phyloP scores from a whole-genome alignment of 2,113 vertebrate genomes.

The Tyto alba region DNA sequence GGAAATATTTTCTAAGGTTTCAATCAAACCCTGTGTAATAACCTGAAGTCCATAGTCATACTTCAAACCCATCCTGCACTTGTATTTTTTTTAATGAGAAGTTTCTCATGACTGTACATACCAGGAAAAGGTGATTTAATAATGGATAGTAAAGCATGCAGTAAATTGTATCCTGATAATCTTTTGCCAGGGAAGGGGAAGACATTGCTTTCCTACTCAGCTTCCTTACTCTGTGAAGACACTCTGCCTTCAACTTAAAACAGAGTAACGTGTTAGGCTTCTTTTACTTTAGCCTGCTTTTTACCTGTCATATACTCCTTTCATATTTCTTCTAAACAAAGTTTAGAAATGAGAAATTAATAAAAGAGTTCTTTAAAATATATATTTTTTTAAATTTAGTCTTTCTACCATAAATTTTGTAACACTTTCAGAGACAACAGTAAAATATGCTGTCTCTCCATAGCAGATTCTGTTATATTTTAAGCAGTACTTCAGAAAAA shows the following conservation, averaged over 20 bases:
- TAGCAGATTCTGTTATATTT: neutral
- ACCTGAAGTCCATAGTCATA: neutral
- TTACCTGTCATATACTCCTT: neutral
- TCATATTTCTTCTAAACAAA: neutral
- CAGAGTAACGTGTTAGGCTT: neutral
- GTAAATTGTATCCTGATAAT: neutral
- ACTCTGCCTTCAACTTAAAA: neutral
- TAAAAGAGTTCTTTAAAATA: neutral
- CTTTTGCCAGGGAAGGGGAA: neutral
- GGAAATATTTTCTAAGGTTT: neutral
- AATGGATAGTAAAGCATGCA: neutral
- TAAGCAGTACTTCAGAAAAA: neutral
- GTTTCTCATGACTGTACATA: neutral
- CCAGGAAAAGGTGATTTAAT: neutral
- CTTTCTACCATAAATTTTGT: neutral
- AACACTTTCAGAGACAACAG: neutral
- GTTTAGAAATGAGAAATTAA: neutral
- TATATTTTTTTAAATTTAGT: neutral
- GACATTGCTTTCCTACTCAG: neutral
- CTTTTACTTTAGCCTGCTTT: neutral
- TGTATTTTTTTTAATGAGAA: neutral
- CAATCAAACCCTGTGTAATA: neutral
- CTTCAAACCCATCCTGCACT: neutral
- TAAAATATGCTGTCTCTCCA: neutral
- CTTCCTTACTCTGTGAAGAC: neutral